Conservation (phyloP, 2,797 vertebrate genomes). For the Rhinogobio ventralis region DNA sequence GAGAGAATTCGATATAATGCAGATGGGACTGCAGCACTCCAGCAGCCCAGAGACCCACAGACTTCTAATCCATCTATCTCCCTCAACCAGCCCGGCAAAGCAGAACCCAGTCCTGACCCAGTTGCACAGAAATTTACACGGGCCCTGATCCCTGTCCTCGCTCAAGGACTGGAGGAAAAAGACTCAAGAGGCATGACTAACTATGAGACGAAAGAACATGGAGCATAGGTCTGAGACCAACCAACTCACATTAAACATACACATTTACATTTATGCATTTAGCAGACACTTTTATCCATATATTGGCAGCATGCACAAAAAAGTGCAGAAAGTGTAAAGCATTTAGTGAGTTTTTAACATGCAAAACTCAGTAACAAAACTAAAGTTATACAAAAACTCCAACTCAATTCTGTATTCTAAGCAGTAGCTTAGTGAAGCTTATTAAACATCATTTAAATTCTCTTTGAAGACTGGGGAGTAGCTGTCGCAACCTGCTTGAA, state of each 20-base stretch:
- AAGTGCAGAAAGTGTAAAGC: background rate
- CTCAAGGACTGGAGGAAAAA: constrained; percentile 28
- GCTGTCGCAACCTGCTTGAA: constrained; percentile 22
- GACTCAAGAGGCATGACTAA: background rate
- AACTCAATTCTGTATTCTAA: background rate
- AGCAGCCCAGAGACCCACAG: constrained; percentile 41
- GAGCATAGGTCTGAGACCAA: background rate
- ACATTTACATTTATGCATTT: background rate
- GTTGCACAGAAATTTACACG: constrained; percentile 43
- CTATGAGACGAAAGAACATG: background rate
- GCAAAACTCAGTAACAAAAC: background rate
- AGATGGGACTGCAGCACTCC: constrained; percentile 48
- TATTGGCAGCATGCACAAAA: background rate
- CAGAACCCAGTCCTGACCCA: constrained; percentile 47
- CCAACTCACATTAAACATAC: constrained; percentile 9
- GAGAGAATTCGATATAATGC: constrained; percentile 33
- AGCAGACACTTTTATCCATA: background rate
- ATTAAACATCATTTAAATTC: constrained; percentile 49
- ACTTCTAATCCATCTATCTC: constrained; percentile 63
- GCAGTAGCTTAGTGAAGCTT: constrained; percentile 28
- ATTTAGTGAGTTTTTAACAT: constrained; percentile 16
- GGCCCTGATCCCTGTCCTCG: constrained; percentile 44
- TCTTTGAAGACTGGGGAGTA: constrained; percentile 23
- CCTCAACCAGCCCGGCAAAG: constrained; percentile 40
- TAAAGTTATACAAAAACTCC: background rate